Base-by-base conservation (phyloP, 2,113 vertebrate species). In the Paralichthys olivaceus region DNA sequence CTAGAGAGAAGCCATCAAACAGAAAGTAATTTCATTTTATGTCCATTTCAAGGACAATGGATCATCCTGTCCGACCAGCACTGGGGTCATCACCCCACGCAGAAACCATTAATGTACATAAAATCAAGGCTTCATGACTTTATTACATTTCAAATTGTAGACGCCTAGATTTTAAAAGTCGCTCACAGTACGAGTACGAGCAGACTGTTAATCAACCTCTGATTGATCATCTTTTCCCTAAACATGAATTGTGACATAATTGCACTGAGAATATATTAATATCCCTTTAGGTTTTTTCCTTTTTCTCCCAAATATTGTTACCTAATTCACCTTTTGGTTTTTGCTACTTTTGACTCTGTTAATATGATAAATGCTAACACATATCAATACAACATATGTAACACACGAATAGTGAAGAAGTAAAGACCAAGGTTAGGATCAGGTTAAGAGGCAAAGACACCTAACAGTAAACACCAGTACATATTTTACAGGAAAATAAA, bases 1-100 rank as follows among this genome's bases (percentile, higher is more conserved):
- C 72, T 29, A 53, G 67, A 85, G 74, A 64, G 66, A 43, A 83
- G 77, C 75, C 71, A 84, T 84, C 58, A 47, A 58, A 75, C 53
- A 56, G 57, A 56, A 64, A 72, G 40, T 86, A 89, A 92, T 91
- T 79, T 64, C 15, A 92, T 91, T 84, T 72, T 34, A 69, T 72
- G 51, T 72, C 79, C 17, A 83, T 88, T 89, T 77, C 55, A 47
- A 56, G 68, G 66, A 75, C 67, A 79, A 89, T 84, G 67, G 54
- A 80, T 88, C 26, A 58, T 74, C 43, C 49, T 40, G 19, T 64
- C 72, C 49, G 82, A 74, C 51, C 75, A 71, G 47, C 59, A 63
- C 17, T 59, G 25, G 14, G 53, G 15, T 34, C 32, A 34, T 59
- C 15, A 32, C 34, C 58, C 29, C 9, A 4, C 69, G 37, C 7